Base-by-base conservation (phyloP, 2,113 vertebrate genomes). In the Prinia subflava region DNA sequence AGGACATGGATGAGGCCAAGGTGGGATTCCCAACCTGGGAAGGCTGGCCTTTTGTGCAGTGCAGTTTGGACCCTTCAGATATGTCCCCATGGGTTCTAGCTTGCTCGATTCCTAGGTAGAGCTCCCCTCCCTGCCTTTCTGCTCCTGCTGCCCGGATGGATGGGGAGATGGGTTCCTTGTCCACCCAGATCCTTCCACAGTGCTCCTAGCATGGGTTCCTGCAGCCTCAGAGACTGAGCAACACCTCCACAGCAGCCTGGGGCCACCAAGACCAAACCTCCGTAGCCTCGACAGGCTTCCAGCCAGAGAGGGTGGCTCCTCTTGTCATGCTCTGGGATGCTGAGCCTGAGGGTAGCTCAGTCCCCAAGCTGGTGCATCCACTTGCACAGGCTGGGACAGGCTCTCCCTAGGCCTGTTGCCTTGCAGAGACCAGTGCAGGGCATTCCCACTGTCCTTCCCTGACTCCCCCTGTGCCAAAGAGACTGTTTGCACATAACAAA, bases 241-340 rank as follows among this genome's bases (percentile, higher is more conserved):
- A 33, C 0, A 1, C 23, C 30, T 86, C 50, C 0, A 1, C 35
- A 86, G 25, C 50, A 60, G 13, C 39, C 35, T 69, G 33, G 6
- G 35, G 19, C 15, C 60, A 52, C 56, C 62, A 33, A 75, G 57
- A 21, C 9, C 31, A 73, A 68, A 83, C 33, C 0, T 1, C 1
- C 3, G 1, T 42, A 49, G n/a, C 31, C 42, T 19, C 0, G 0
- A 25, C 2, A 19, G 60, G 60, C 76, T 79, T 85, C 27, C 28
- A 74, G 33, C 4, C 76, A 46, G 35, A 77, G 24, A 50, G 1
- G 11, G 37, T 23, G 65, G 11, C 46, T 89, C 13, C 12, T 27
- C 28, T 41, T 15, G 3, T 18, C 23, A 10, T 15, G 9, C 41
- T 50, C 47, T 22, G 37, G n/a, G 37, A 4, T 28, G n/a, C 42